Percentiles rank a stretch among this genome's conserved stretches.
phyloP scores from a whole-genome alignment of 30 jellyfish, hydroid and myxozoan genomes.

The Aurelia aurita region DNA sequence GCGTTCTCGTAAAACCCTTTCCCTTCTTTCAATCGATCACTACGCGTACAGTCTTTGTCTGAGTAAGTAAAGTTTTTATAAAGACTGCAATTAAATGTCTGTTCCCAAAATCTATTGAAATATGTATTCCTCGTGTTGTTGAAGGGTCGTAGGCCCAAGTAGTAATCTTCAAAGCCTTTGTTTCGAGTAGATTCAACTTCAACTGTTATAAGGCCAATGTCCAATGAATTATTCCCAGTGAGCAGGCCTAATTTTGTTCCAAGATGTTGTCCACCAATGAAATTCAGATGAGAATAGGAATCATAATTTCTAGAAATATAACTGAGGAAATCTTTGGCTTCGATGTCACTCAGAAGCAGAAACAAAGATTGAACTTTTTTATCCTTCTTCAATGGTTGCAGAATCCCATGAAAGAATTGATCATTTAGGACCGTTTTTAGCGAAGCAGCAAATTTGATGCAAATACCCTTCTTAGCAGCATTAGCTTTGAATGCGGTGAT shows the following conservation, averaged over 20 bases:
- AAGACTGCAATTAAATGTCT: slow-evolving; percentile 63
- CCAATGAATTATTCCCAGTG: slow-evolving; percentile 29
- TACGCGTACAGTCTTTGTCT: slow-evolving; percentile 2
- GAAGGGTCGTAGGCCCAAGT: slow-evolving; percentile 51
- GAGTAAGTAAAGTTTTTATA: neutral
- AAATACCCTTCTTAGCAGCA: slow-evolving; percentile 30
- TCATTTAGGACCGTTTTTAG: slow-evolving; percentile 12
- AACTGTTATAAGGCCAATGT: slow-evolving; percentile 55
- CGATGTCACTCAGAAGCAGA: slow-evolving; percentile 58
- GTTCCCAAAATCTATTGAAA: slow-evolving; percentile 75
- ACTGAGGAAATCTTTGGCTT: slow-evolving; percentile 37
- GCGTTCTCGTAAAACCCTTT: slow-evolving; percentile 46
- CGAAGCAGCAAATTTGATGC: slow-evolving; percentile 50
- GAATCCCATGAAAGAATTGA: slow-evolving; percentile 3
- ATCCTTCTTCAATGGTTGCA: slow-evolving; percentile 32
- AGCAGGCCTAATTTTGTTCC: slow-evolving; percentile 58
- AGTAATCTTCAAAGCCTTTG: slow-evolving; percentile 56
- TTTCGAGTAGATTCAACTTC: slow-evolving; percentile 46
- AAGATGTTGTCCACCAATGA: slow-evolving; percentile 54
- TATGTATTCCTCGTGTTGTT: slow-evolving; percentile 57
- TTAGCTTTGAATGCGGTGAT: slow-evolving; percentile 18
- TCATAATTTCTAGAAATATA: slow-evolving; percentile 30
- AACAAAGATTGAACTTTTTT: slow-evolving; percentile 53
- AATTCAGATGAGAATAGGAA: slow-evolving; percentile 29
- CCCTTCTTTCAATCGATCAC: slow-evolving; percentile 31